Evolutionary conservation across 1,140 invertebrate genomes (phyloP).

Genomic region (Lordiphosa stackelbergi): DNA sequence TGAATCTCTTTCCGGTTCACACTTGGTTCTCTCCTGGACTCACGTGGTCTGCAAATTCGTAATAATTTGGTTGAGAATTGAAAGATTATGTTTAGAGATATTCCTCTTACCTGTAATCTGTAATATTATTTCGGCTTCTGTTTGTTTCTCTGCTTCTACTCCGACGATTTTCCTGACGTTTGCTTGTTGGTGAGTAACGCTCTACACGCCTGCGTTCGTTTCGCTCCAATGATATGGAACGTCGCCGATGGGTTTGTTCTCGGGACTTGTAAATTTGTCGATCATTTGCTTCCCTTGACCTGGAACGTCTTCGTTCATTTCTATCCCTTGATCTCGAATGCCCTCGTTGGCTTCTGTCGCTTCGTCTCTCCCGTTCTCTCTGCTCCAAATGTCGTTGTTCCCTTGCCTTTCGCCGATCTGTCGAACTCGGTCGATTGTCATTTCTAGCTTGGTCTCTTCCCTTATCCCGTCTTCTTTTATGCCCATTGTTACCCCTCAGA

Average conservation of each 20-base stretch:
- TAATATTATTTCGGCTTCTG: constrained; percentile 1
- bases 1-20: constrained; percentile 11
- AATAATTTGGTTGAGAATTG: not conserved
- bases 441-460: constrained; percentile 1
- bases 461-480: constrained; percentile 3
- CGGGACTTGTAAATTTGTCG: constrained; percentile 11
- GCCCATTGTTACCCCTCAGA: constrained; percentile 36
- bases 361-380: constrained; percentile 12
- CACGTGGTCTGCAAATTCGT: constrained; percentile 11
- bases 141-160: constrained; percentile 10
- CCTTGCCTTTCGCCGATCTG: constrained; percentile 42
- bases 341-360: not conserved
- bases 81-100: not conserved
- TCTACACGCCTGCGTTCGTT: constrained; percentile 6
- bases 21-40: constrained; percentile 15
- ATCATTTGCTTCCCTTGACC: constrained; percentile 12
- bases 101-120: constrained; percentile 34
- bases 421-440: constrained; percentile 23
- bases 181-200: constrained; percentile 14
- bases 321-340: constrained; percentile 25
- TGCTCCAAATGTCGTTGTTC: constrained; percentile 55
- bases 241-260: not conserved
- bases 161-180: constrained; percentile 9
- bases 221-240: constrained; percentile 8
- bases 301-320: constrained; percentile 16